These are phyloP conservation scores for Peromyscus californicus DNA, from an alignment of 2,113 vertebrate genomes.

Conservation along the genomic window DNA sequence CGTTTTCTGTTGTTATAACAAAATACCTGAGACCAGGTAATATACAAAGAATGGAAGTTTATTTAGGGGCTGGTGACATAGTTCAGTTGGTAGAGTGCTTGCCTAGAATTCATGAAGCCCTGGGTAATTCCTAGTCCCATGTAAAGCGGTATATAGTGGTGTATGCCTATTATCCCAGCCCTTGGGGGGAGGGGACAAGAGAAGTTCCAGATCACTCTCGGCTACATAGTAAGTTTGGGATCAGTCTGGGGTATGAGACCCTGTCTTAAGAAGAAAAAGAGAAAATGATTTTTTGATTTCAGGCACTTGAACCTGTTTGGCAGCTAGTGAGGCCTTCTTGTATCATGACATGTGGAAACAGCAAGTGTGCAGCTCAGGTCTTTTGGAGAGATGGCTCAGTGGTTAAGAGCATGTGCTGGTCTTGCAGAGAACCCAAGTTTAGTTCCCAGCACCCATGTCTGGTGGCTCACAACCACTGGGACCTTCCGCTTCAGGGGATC, in stretches of 20 bases:
- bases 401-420: background rate
- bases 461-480: background rate
- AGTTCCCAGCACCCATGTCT: background rate
- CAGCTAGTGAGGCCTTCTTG: background rate
- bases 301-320: background rate
- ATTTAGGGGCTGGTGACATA: background rate
- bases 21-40: too few species aligned
- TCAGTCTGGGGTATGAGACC: background rate
- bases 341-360: fast-evolving
- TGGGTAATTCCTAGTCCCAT: background rate
- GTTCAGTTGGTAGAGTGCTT: background rate
- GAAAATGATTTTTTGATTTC: background rate
- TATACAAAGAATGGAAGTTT: background rate
- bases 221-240: background rate
- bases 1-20: background rate
- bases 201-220: background rate
- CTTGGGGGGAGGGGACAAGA: too few species aligned
- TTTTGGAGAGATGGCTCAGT: background rate
- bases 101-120: background rate
- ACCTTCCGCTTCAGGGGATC: background rate
- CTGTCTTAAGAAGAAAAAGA: background rate
- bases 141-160: background rate
- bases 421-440: background rate
- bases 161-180: background rate
- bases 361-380: background rate